Evolutionary conservation across 2,113 vertebrate genomes (phyloP).

Genomic region (Tricholaema leucomelas): DNA sequence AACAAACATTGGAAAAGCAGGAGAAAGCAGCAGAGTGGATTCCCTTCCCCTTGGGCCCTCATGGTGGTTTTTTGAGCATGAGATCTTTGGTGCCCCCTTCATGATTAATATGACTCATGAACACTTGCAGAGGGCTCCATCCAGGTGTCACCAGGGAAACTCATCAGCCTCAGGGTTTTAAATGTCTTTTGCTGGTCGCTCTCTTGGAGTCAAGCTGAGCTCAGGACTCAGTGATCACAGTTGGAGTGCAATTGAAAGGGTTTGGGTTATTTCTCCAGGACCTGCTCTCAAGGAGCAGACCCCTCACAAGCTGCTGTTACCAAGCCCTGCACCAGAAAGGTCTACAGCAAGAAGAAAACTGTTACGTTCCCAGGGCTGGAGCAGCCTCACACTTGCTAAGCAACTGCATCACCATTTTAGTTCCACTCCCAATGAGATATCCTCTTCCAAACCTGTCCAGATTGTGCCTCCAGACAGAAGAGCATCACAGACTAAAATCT

Average conservation of each 20-base stretch:
- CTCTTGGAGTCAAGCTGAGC: background rate
- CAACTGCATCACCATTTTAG: background rate
- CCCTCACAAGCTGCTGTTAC: background rate
- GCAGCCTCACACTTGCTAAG: background rate
- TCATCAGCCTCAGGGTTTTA: background rate
- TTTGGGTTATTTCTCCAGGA: background rate
- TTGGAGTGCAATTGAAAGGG: rapidly evolving
- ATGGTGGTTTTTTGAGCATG: background rate
- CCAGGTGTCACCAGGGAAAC: background rate
- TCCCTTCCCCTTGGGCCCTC: background rate
- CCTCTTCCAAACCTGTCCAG: background rate
- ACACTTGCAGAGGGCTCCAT: background rate
- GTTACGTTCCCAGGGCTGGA: background rate
- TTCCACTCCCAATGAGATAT: background rate
- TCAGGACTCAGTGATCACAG: background rate
- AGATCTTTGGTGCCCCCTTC: background rate
- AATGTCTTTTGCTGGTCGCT: background rate
- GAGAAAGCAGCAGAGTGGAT: background rate
- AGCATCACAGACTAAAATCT: background rate
- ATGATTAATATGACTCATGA: background rate
- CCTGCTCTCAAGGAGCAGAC: background rate
- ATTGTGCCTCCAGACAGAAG: background rate
- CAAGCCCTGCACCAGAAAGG: background rate
- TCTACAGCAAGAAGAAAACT: background rate
- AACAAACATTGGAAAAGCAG: background rate